Conservation (phyloP, 2,888 invertebrate genomes). For the Mesochorus sp. region DNA sequence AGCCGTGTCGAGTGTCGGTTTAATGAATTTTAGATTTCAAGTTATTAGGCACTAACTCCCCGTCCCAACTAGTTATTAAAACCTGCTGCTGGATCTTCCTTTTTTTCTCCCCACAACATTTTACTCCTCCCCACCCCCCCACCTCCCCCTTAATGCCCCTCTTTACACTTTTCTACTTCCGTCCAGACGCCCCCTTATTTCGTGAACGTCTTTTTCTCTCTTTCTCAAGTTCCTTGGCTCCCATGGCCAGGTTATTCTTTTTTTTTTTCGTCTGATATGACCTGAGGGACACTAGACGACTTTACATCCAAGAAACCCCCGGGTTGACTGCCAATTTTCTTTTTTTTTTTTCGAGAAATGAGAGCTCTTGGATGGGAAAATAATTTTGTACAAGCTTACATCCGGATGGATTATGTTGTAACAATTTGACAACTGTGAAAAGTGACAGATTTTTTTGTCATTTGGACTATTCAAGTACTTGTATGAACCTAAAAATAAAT, state of each 20-base stretch:
- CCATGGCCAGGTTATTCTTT: background rate
- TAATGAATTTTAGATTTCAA: slow-evolving; percentile 79
- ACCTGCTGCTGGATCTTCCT: slow-evolving; percentile 56
- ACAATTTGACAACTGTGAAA: no score
- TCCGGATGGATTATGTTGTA: no score
- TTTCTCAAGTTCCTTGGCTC: background rate
- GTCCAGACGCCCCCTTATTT: background rate
- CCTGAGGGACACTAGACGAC: slow-evolving; percentile 11
- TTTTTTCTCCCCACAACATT: slow-evolving; percentile 3
- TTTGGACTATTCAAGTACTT: no score
- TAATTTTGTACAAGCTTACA: no score
- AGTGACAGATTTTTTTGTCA: no score
- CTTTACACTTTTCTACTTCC: slow-evolving; percentile 23
- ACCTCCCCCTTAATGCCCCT: background rate
- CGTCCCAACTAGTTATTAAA: slow-evolving; percentile 73
- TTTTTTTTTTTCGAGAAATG: background rate
- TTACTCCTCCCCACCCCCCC: background rate
- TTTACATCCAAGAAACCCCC: background rate
- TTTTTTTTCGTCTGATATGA: slow-evolving; percentile 24
- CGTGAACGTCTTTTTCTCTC: slow-evolving; percentile 17
- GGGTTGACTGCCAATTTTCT: no score
- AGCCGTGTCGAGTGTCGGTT: slow-evolving; percentile 65
- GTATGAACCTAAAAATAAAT: no score
- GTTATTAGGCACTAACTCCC: slow-evolving; percentile 73
- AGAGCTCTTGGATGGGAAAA: background rate